These are phyloP conservation scores for Calephelis perditalis DNA, from an alignment of 2,888 invertebrate genomes.

Conservation along the genomic window DNA sequence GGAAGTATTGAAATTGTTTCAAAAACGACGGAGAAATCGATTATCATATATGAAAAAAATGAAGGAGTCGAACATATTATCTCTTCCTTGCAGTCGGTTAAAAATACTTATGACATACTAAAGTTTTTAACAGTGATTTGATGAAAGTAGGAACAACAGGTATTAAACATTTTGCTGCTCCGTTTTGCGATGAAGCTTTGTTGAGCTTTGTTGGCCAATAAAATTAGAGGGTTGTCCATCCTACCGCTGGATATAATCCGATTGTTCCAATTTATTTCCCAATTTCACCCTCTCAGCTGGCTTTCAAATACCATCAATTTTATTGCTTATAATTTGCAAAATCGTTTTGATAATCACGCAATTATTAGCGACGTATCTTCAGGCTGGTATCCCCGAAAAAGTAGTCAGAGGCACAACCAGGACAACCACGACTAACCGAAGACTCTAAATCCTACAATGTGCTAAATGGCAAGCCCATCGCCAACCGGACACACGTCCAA, in stretches of 20 bases:
- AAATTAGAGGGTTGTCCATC: constrained; percentile 27
- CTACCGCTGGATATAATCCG: constrained; percentile 23
- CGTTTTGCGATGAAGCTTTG: constrained; percentile 19
- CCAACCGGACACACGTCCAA: no score
- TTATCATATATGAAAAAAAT: no score
- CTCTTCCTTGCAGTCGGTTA: not conserved
- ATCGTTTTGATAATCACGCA: no score
- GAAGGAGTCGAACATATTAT: no score
- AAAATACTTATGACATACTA: not conserved
- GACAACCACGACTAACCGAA: no score
- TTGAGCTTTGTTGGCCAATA: constrained; percentile 24
- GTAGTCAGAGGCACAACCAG: no score
- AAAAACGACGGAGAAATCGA: no score
- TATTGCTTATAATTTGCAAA: constrained; percentile 10
- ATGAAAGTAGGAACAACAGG: not conserved
- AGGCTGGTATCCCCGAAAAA: no score
- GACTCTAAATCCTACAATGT: no score
- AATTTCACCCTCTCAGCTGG: constrained; percentile 12
- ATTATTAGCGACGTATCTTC: no score
- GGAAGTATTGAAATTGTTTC: no score
- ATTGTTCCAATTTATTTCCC: constrained; percentile 24
- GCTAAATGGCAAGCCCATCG: no score
- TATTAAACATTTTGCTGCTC: constrained; percentile 10
- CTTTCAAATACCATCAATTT: constrained; percentile 15
- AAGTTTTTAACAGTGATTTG: not conserved